These are phyloP conservation scores for Drosophila pullipes DNA, from an alignment of 2,888 invertebrate genomes.

Conservation along the genomic window DNA sequence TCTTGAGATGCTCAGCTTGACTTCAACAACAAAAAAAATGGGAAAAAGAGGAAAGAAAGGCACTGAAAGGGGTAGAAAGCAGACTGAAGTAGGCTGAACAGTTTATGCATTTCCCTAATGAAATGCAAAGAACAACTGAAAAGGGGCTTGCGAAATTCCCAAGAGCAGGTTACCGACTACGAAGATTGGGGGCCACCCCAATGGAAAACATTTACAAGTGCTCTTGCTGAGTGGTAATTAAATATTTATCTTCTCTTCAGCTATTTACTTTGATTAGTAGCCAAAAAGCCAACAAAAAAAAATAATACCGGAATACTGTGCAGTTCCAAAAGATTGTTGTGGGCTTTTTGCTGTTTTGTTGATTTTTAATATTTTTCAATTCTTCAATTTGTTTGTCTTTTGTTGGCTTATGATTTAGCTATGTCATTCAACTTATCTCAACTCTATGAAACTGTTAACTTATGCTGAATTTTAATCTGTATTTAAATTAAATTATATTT, in stretches of 20 bases:
- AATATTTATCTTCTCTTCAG: constrained; percentile 68
- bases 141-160: constrained; percentile 30
- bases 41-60: background rate
- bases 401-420: background rate
- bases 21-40: background rate
- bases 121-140: constrained; percentile 65
- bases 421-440: background rate
- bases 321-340: background rate
- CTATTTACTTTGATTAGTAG: constrained; percentile 73
- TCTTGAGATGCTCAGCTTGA: constrained; percentile 38
- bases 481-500: background rate
- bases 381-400: constrained; percentile 42
- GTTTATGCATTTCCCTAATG: constrained; percentile 71
- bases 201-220: constrained; percentile 53
- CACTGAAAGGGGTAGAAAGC: background rate
- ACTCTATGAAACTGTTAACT: background rate
- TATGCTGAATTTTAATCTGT: background rate
- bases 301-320: background rate
- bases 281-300: constrained; percentile 37
- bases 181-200: constrained; percentile 18
- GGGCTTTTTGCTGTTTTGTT: constrained; percentile 26
- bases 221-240: constrained; percentile 66
- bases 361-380: constrained; percentile 49
- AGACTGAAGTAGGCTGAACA: constrained; percentile 6
- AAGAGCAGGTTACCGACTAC: constrained; percentile 33